Evolutionary conservation across 2,797 vertebrate genomes (phyloP).

Genomic region (Labeo calbasu): DNA sequence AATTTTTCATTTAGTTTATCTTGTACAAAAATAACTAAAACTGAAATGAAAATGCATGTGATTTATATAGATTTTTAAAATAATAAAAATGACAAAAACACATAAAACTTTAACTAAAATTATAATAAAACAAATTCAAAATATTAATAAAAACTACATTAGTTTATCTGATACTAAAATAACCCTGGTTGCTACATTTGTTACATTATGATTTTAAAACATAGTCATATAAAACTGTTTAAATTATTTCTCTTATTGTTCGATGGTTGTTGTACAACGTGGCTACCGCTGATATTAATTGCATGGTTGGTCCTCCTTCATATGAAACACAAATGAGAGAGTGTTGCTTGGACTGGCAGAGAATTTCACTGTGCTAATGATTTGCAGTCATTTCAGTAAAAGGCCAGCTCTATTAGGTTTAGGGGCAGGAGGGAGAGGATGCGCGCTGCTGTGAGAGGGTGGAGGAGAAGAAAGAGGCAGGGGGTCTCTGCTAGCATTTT

Average conservation of each 20-base stretch:
- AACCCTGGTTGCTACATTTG: background rate
- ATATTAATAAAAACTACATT: background rate
- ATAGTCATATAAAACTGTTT: no score
- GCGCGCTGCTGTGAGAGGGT: slow-evolving; percentile 27
- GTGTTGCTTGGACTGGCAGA: slow-evolving; percentile 10
- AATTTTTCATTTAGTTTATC: no score
- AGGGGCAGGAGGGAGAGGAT: slow-evolving; percentile 37
- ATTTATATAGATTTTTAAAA: no score
- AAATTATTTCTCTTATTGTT: no score
- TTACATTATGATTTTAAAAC: background rate
- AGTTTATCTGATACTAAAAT: background rate
- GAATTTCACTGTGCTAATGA: slow-evolving; percentile 19
- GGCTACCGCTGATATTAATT: background rate
- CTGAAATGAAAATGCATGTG: no score
- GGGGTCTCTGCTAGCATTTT: slow-evolving; percentile 49
- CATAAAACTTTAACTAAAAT: no score
- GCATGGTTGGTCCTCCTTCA: background rate
- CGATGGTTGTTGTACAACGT: background rate
- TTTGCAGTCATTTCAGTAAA: slow-evolving; percentile 30
- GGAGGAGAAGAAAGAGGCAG: slow-evolving; percentile 25
- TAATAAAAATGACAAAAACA: no score
- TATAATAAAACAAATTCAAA: no score
- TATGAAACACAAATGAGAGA: background rate
- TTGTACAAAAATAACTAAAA: no score
- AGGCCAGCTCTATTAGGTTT: slow-evolving; percentile 39